Percentiles rank a stretch among this genome's conserved stretches.
phyloP scores from a whole-genome alignment of 2,113 vertebrate species.

The Chamaetylas fuelleborni region DNA sequence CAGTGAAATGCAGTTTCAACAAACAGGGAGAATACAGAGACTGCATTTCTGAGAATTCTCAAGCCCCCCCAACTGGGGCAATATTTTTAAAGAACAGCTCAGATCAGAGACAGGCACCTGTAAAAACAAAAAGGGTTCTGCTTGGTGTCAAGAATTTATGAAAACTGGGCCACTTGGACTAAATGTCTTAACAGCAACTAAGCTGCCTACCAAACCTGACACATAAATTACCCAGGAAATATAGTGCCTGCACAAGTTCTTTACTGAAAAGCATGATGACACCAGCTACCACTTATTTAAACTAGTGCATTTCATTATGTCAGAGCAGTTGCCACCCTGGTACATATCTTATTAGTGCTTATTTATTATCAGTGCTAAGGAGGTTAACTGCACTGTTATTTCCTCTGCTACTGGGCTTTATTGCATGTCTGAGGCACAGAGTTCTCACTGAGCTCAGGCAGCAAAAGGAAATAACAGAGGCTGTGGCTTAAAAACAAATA shows the following conservation, averaged over 20 bases:
- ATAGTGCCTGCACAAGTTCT: background rate
- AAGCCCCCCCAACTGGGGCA: background rate
- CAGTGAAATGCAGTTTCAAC: background rate
- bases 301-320: conserved; percentile 64
- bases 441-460: conserved; percentile 39
- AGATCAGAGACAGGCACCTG: background rate
- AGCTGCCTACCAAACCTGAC: conserved; percentile 12
- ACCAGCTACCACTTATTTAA: conserved; percentile 37
- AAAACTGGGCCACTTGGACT: conserved; percentile 9
- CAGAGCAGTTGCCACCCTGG: conserved; percentile 60
- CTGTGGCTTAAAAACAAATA: conserved; percentile 56
- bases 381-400: conserved; percentile 74
- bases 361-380: conserved; percentile 75
- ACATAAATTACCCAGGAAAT: conserved; percentile 7
- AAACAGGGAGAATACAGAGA: background rate
- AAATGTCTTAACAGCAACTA: conserved; percentile 12
- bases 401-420: conserved; percentile 71
- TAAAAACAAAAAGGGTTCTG: conserved; percentile 38
- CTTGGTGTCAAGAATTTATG: background rate
- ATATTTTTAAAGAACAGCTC: background rate
- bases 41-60: background rate
- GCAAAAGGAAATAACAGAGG: conserved; percentile 59
- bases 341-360: conserved; percentile 70
- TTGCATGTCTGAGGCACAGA: conserved; percentile 24
- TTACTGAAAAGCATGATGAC: background rate